Conservation (phyloP, 2,888 invertebrate species). For the Epistrophe grossulariae region DNA sequence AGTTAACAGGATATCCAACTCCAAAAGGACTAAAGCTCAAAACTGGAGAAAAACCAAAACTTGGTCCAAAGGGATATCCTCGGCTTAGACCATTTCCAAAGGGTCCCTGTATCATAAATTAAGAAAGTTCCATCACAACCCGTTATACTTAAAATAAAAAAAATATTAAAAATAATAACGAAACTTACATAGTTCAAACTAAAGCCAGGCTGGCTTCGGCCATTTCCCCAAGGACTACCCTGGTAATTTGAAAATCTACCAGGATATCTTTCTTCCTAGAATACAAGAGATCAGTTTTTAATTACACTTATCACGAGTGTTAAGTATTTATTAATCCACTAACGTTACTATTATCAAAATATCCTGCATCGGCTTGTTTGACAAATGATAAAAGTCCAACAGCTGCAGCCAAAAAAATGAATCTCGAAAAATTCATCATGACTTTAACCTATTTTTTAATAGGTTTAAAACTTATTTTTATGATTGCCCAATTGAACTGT, state of each 20-base stretch:
- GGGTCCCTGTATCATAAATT: neutral
- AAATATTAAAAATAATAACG: neutral
- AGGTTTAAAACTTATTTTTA: slow-evolving; percentile 29
- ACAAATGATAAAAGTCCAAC: slow-evolving; percentile 12
- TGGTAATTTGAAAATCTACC: slow-evolving; percentile 11
- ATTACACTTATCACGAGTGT: neutral
- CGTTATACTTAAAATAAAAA: neutral
- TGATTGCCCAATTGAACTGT: slow-evolving; percentile 27
- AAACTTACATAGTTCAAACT: slow-evolving; percentile 18
- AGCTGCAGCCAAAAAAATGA: slow-evolving; percentile 34
- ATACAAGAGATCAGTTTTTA: neutral
- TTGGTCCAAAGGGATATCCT: neutral
- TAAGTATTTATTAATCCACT: neutral
- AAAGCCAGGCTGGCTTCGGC: neutral
- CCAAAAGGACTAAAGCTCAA: neutral
- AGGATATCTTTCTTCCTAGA: slow-evolving; percentile 9
- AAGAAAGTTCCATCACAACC: neutral
- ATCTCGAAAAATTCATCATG: slow-evolving; percentile 33
- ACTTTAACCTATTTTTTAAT: slow-evolving; percentile 29
- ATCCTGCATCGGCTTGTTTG: slow-evolving; percentile 10
- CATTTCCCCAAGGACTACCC: neutral
- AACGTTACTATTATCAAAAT: slow-evolving; percentile 14
- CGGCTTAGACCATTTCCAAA: neutral
- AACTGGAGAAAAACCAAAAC: slow-evolving; percentile 7
- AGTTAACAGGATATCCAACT: neutral